Evolutionary conservation across 2,113 vertebrate species (phyloP), one percentile per base, ranked within the genome.

Genomic region (Petromus typicus): DNA sequence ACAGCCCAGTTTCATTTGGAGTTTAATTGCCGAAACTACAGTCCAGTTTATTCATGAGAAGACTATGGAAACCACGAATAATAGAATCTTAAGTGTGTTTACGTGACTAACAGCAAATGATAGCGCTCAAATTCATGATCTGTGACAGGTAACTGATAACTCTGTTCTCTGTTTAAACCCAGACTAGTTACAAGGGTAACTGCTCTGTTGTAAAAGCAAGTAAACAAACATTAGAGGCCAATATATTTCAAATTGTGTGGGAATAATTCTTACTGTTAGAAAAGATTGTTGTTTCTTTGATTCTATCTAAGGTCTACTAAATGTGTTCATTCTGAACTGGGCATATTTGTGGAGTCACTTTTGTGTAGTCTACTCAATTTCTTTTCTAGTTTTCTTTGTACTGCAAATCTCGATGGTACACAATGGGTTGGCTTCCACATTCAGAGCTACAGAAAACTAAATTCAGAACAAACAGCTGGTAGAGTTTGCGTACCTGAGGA

Each of bases 81-180:
- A 84, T 17, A 79, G 30, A 6, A 18, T 56, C 87, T 88, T 87
- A 83, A 45, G 17, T 27, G 85, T 73, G 69, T 88, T 93, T 90
- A 32, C 30, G 4, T 67, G 23, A 17, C 37, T 54, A 59, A 92
- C 43, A 63, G 51, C 84, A 73, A 18, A 48, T 54, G 43, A 64
- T 23, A 34, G 22, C 56, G 64, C 17, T 32, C 7, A 78, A 90
- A n/a, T 80, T 10, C 63, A 76, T 34, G 76, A 61, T 57, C 27
- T 86, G 75, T 8, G 83, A 34, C 40, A 92, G 69, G 81, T 93
- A 93, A 90, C 16, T 93, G 32, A 3, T 43, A 71, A 27, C 17
- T 40, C 12, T 93, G 48, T 12, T 92, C 95, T 71, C 59, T 75
- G n/a, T 89, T 71, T 90, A n/a, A 63, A 14, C n/a, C 48, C 90